These are phyloP conservation scores for Watsonalla binaria DNA, from an alignment of 2,888 invertebrate genomes.

Conservation along the genomic window DNA sequence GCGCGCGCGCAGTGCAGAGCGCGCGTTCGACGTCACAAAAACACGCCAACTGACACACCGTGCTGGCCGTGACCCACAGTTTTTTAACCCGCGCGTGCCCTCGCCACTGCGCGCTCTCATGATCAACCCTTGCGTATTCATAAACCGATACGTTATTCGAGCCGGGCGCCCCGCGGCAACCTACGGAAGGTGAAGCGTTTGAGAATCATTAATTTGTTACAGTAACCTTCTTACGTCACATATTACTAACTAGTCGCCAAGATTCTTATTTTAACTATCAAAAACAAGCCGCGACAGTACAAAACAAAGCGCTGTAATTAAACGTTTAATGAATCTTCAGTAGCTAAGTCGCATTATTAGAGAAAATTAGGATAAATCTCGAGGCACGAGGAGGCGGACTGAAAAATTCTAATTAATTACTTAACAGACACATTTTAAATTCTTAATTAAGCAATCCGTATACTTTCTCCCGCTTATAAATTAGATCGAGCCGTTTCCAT, in stretches of 20 bases:
- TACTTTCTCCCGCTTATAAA: conserved; percentile 77
- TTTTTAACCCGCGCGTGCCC: conserved; percentile 65
- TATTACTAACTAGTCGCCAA: not conserved
- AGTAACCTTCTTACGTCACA: not conserved
- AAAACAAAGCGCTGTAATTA: not conserved
- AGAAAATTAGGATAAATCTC: conserved; percentile 35
- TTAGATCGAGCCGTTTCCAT: conserved; percentile 79
- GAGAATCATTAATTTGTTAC: not conserved
- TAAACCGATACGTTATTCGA: conserved; percentile 48
- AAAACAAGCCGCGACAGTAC: not conserved
- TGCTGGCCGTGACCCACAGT: conserved; percentile 60
- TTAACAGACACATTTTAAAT: conserved; percentile 75
- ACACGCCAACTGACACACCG: conserved; percentile 47
- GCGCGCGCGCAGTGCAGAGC: conserved; percentile 40
- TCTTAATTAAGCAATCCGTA: conserved; percentile 78
- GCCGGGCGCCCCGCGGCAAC: conserved; percentile 5
- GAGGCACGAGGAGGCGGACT: conserved; percentile 45
- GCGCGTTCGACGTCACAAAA: conserved; percentile 51
- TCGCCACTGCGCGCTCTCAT: conserved; percentile 32
- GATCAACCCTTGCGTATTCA: conserved; percentile 73
- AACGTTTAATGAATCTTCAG: not conserved
- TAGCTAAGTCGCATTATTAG: conserved; percentile 20
- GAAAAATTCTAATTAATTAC: conserved; percentile 75
- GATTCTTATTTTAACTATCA: not conserved
- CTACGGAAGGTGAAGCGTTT: not conserved